Conservation (phyloP, 2,888 invertebrate genomes). For the Electrophaes corylata region DNA sequence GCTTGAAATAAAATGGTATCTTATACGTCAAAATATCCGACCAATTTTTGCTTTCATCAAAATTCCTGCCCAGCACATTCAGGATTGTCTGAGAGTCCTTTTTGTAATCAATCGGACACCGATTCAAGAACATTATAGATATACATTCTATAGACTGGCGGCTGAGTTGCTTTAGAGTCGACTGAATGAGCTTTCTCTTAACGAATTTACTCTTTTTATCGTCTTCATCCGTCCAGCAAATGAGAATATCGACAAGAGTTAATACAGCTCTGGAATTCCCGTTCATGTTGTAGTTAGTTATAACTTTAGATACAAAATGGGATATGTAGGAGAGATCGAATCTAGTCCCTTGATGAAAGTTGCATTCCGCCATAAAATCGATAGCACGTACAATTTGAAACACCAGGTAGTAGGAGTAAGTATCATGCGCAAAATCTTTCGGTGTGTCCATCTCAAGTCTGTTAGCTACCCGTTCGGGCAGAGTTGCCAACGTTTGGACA, state of each 20-base stretch:
- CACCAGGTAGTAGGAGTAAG: constrained; percentile 84
- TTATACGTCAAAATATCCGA: constrained; percentile 83
- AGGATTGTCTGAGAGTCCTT: constrained; percentile 68
- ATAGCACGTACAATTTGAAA: constrained; percentile 85
- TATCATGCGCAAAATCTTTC: constrained; percentile 82
- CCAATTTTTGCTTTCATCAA: constrained; percentile 85
- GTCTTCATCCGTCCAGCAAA: constrained; percentile 73
- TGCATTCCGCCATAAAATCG: constrained; percentile 83
- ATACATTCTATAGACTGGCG: constrained; percentile 85
- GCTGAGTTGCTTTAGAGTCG: constrained; percentile 82
- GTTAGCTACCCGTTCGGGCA: constrained; percentile 90
- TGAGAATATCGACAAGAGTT: constrained; percentile 81
- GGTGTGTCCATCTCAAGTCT: constrained; percentile 82
- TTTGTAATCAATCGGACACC: constrained; percentile 72
- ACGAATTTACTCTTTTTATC: constrained; percentile 58
- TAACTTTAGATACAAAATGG: constrained; percentile 85
- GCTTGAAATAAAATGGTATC: constrained; percentile 68
- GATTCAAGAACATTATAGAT: constrained; percentile 82
- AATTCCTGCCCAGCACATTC: constrained; percentile 78
- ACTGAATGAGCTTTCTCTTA: constrained; percentile 74
- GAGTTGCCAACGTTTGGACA: constrained; percentile 85
- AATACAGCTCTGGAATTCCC: constrained; percentile 73
- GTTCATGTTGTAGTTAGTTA: constrained; percentile 82
- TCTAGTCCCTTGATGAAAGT: constrained; percentile 53
- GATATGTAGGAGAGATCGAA: constrained; percentile 76